phyloP scores from a whole-genome alignment of 2,888 invertebrate species.

The Eueremaeus valkanovi region DNA sequence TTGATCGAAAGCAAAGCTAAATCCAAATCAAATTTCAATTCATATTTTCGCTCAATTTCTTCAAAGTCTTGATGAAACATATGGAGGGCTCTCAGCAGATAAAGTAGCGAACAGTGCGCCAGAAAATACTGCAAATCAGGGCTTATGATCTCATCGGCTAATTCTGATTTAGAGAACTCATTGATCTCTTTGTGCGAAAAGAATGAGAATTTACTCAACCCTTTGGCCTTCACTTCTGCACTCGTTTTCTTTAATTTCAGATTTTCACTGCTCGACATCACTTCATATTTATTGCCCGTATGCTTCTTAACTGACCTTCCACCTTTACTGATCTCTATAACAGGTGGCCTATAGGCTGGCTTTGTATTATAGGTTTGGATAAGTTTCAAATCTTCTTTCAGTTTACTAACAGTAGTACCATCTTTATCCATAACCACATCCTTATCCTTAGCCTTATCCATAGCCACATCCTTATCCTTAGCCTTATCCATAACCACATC shows the following conservation, averaged over 20 bases:
- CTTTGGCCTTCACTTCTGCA: not conserved
- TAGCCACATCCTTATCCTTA: too few relatives aligned
- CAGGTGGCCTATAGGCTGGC: too few relatives aligned
- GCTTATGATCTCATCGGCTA: not conserved
- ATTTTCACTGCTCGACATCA: not conserved
- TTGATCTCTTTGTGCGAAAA: not conserved
- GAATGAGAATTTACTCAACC: too few relatives aligned
- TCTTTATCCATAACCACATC: too few relatives aligned
- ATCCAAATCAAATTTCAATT: not conserved
- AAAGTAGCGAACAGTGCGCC: not conserved
- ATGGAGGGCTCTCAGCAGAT: not conserved
- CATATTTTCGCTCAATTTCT: not conserved
- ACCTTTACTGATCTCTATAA: too few relatives aligned
- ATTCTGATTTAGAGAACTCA: not conserved
- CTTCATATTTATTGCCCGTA: not conserved
- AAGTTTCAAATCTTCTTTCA: too few relatives aligned
- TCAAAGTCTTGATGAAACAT: not conserved
- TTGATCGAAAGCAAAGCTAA: not conserved
- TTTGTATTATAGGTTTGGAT: too few relatives aligned
- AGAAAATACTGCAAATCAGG: not conserved
- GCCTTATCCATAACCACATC: too few relatives aligned
- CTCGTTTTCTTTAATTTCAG: too few relatives aligned
- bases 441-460: too few relatives aligned
- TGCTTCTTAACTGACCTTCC: too few relatives aligned
- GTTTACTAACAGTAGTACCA: too few relatives aligned